Conservation (phyloP, 1,140 invertebrate species). For the Aphidius gifuensis region DNA sequence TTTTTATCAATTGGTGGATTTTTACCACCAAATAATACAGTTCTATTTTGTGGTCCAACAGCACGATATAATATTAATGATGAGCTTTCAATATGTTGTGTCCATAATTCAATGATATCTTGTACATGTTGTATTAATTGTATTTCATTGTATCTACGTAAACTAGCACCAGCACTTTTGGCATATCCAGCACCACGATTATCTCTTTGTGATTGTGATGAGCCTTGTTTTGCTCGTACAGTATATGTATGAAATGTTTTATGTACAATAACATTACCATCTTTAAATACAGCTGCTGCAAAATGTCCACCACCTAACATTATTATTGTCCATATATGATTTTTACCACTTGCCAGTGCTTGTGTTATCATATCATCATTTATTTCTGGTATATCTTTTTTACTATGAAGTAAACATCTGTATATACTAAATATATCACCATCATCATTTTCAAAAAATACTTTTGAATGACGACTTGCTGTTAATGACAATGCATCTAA, state of each 20-base stretch:
- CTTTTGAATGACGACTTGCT: constrained; percentile 64
- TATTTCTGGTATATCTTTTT: constrained; percentile 58
- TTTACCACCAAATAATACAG: constrained; percentile 73
- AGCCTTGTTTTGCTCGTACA: constrained; percentile 79
- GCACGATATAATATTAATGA: constrained; percentile 78
- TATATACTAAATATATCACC: constrained; percentile 72
- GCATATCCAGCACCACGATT: constrained; percentile 61
- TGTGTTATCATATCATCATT: constrained; percentile 52
- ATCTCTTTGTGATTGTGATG: constrained; percentile 71
- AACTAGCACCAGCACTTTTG: constrained; percentile 77
- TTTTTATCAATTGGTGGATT: constrained; percentile 65
- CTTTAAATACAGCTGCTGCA: constrained; percentile 77
- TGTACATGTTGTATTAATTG: constrained; percentile 75
- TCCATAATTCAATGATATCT: constrained; percentile 71
- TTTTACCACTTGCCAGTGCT: constrained; percentile 44
- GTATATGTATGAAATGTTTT: constrained; percentile 89
- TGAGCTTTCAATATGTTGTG: constrained; percentile 64
- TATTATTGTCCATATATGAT: constrained; percentile 66
- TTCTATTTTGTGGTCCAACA: constrained; percentile 69
- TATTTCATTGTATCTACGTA: constrained; percentile 77
- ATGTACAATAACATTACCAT: constrained; percentile 63
- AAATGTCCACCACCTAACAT: constrained; percentile 86
- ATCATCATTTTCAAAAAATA: constrained; percentile 68
- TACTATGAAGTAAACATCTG: constrained; percentile 65
- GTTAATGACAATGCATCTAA: constrained; percentile 50